Conservation (phyloP, 2,888 invertebrate species). For the Urechis unicinctus region DNA sequence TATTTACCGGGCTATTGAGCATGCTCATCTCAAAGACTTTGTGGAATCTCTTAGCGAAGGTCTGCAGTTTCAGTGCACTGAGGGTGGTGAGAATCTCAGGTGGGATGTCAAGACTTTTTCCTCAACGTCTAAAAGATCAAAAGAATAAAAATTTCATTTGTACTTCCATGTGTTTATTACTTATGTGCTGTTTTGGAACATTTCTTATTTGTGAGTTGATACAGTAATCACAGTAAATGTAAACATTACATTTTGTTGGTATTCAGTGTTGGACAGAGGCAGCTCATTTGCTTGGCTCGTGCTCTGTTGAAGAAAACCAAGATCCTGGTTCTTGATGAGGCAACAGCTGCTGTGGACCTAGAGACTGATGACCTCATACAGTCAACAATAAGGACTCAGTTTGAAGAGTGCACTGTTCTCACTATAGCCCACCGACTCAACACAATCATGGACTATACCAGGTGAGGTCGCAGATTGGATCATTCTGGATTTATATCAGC, state of each 20-base stretch:
- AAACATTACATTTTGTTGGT: not conserved
- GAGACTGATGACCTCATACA: conserved; percentile 50
- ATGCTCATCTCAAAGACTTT: conserved; percentile 44
- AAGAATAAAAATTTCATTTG: not conserved
- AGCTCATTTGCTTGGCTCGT: conserved; percentile 47
- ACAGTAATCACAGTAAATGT: too few species aligned
- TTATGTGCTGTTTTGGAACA: too few species aligned
- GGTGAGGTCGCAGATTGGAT: too few species aligned
- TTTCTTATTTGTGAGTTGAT: too few species aligned
- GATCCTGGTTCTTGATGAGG: conserved; percentile 47
- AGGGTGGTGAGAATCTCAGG: conserved; percentile 51
- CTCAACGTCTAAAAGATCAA: too few species aligned
- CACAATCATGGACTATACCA: conserved; percentile 43
- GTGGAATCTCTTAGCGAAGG: conserved; percentile 31
- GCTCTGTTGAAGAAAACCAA: conserved; percentile 47
- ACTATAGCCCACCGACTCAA: conserved; percentile 50
- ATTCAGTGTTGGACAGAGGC: conserved; percentile 46
- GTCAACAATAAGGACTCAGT: conserved; percentile 42
- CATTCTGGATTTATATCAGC: too few species aligned
- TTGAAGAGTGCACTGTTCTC: conserved; percentile 43
- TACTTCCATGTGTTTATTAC: too few species aligned
- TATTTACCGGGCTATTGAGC: conserved; percentile 44
- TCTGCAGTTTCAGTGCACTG: conserved; percentile 38
- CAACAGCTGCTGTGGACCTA: conserved; percentile 48
- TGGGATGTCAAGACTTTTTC: conserved; percentile 10